Conservation (phyloP, 2,797 vertebrate genomes). For the Epinephelus coioides region DNA sequence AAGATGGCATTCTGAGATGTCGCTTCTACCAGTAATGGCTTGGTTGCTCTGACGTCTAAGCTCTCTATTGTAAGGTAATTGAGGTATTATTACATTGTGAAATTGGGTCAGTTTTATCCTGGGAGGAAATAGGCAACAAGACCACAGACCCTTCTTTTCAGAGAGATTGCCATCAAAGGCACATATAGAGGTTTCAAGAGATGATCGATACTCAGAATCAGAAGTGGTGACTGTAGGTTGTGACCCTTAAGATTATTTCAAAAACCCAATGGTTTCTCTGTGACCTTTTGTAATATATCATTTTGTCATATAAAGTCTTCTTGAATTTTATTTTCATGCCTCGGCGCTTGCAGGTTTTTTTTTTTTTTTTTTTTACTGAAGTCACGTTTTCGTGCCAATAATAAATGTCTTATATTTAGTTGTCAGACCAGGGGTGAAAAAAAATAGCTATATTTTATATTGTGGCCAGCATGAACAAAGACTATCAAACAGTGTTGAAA, state of each 20-base stretch:
- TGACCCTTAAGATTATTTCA: conserved; percentile 61
- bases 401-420: neutral
- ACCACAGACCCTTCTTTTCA: conserved; percentile 49
- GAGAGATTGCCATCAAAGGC: conserved; percentile 70
- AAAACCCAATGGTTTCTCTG: conserved; percentile 38
- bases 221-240: conserved; percentile 45
- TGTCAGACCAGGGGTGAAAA: neutral
- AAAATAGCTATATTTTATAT: neutral
- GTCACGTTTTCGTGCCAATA: neutral
- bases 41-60: conserved; percentile 51
- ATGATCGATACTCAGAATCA: conserved; percentile 66
- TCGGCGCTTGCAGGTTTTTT: neutral
- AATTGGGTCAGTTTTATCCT: conserved; percentile 74
- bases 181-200: conserved; percentile 56
- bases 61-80: conserved; percentile 74
- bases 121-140: conserved; percentile 66
- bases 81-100: conserved; percentile 76
- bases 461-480: neutral
- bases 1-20: conserved; percentile 70
- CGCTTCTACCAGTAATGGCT: conserved; percentile 74
- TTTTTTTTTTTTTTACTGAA: neutral
- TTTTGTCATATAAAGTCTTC: conserved; percentile 25
- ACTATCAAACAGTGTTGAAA: neutral
- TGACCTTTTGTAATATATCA: conserved; percentile 49
- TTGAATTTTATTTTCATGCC: conserved; percentile 10